Conservation (phyloP, 2,888 invertebrate species). For the Napeogenes sylphis region DNA sequence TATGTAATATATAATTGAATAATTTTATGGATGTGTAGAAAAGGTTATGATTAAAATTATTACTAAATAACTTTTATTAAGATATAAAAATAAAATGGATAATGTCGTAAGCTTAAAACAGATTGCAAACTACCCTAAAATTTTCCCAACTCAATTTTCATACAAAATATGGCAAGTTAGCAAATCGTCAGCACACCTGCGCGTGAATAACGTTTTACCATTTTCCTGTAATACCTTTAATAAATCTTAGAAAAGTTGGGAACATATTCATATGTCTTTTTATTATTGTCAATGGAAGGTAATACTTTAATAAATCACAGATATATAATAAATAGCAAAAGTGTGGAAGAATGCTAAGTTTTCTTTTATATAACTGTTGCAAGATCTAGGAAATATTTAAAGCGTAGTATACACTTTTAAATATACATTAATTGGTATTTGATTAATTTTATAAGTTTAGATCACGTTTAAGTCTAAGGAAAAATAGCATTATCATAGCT, state of each 20-base stretch:
- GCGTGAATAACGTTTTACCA: constrained; percentile 70
- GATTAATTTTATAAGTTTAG: too few relatives aligned
- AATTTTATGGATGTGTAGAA: too few relatives aligned
- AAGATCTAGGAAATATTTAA: too few relatives aligned
- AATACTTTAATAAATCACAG: not conserved
- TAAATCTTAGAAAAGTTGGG: constrained; percentile 66
- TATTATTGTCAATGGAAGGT: constrained; percentile 6
- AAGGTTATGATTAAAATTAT: too few relatives aligned
- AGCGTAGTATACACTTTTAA: too few relatives aligned
- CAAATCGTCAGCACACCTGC: constrained; percentile 75
- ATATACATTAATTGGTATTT: too few relatives aligned
- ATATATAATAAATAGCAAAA: not conserved
- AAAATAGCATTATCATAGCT: too few relatives aligned
- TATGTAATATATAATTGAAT: too few relatives aligned
- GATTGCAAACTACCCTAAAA: constrained; percentile 34
- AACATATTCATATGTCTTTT: constrained; percentile 54
- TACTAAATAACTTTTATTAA: too few relatives aligned
- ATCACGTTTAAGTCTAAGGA: too few relatives aligned
- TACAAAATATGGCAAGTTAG: constrained; percentile 72
- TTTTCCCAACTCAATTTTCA: constrained; percentile 61
- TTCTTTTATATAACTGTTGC: constrained; percentile 29
- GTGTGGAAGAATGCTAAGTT: too few relatives aligned
- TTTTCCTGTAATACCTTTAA: constrained; percentile 68
- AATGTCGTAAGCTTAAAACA: constrained; percentile 7
- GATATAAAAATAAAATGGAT: too few relatives aligned